Conservation (phyloP, 2,888 invertebrate species). For the Oeneis ivallda region DNA sequence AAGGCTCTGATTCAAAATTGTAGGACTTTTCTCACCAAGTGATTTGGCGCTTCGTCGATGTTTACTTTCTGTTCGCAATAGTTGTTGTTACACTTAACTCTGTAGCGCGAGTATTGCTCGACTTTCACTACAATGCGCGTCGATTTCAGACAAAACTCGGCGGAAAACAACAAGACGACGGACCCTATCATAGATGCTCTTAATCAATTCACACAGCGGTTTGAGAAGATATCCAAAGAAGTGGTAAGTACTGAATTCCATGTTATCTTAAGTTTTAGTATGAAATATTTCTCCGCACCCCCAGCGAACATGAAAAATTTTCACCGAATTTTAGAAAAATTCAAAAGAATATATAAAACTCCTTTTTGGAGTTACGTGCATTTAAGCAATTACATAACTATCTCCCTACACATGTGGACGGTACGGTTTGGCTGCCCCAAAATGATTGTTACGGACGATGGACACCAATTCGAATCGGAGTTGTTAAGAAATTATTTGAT, state of each 20-base stretch:
- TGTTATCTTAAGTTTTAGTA: no score
- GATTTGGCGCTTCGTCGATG: constrained; percentile 21
- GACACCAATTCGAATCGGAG: no score
- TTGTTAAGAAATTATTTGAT: no score
- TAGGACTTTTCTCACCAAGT: background rate
- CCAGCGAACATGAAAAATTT: no score
- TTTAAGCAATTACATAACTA: no score
- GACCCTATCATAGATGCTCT: constrained; percentile 63
- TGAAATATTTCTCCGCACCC: no score
- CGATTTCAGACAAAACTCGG: constrained; percentile 72
- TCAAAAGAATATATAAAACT: no score
- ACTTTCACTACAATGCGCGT: background rate
- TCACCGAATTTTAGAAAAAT: no score
- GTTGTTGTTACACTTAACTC: background rate
- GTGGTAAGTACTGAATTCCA: constrained; percentile 53
- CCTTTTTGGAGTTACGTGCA: no score
- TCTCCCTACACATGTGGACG: no score
- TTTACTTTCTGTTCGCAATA: constrained; percentile 18
- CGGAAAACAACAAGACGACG: constrained; percentile 60
- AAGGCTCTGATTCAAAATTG: background rate
- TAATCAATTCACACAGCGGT: constrained; percentile 64
- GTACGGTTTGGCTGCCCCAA: no score
- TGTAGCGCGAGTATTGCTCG: background rate
- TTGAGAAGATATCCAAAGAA: constrained; percentile 69
- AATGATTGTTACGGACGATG: no score